Evolutionary conservation across 2,888 invertebrate genomes (phyloP).

Genomic region (Eupithecia abbreviata): DNA sequence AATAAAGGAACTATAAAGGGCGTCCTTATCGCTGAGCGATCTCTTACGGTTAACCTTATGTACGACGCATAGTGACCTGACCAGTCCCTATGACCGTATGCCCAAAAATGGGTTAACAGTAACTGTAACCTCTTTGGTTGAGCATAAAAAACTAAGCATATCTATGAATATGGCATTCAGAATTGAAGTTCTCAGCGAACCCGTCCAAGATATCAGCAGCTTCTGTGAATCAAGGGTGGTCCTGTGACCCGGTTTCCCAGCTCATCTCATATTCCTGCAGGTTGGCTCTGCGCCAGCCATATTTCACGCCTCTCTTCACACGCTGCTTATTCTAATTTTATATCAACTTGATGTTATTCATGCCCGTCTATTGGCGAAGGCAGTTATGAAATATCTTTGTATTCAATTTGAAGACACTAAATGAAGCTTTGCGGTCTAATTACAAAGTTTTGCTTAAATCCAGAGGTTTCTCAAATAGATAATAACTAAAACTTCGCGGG

Average conservation of each 20-base stretch:
- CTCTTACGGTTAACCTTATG: too few relatives aligned
- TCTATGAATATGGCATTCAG: neutral
- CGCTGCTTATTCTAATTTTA: slow-evolving; percentile 34
- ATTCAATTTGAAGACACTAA: slow-evolving; percentile 4
- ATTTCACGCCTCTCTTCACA: slow-evolving; percentile 28
- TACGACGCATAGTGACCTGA: neutral
- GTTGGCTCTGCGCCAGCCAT: slow-evolving; percentile 28
- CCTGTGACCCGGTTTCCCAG: slow-evolving; percentile 37
- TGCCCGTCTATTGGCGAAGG: slow-evolving; percentile 1
- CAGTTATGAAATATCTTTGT: slow-evolving; percentile 15
- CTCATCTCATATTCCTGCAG: slow-evolving; percentile 28
- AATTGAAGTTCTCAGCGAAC: neutral
- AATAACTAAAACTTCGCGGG: neutral
- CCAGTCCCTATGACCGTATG: neutral
- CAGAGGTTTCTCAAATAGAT: slow-evolving; percentile 8
- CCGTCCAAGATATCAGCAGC: slow-evolving; percentile 7
- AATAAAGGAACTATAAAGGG: too few relatives aligned
- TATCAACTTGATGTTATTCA: slow-evolving; percentile 27
- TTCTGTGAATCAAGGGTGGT: slow-evolving; percentile 7
- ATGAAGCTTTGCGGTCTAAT: slow-evolving; percentile 1
- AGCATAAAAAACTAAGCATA: neutral
- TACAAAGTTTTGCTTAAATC: slow-evolving; percentile 10
- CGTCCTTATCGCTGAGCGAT: too few relatives aligned
- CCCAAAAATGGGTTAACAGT: neutral
- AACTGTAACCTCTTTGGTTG: neutral